These are phyloP conservation scores for Chalcis sispes DNA, from an alignment of 2,888 invertebrate species.

Conservation along the genomic window DNA sequence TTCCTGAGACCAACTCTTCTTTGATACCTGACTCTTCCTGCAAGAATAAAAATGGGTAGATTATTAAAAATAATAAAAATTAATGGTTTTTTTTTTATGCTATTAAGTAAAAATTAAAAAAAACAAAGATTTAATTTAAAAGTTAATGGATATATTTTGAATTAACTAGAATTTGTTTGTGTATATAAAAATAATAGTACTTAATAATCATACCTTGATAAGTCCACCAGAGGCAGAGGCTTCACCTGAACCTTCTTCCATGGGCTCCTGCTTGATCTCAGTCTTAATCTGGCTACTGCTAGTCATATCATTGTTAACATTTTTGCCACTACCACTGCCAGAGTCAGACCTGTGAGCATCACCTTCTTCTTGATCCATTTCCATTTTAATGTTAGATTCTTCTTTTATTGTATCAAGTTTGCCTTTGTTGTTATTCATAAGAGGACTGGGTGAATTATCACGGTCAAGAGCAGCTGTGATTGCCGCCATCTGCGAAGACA, in stretches of 20 bases:
- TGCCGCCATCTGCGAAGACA: constrained; percentile 86
- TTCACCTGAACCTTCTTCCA: constrained; percentile 76
- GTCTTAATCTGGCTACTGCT: constrained; percentile 70
- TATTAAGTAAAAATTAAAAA: too few species aligned
- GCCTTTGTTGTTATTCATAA: constrained; percentile 80
- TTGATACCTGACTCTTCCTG: constrained; percentile 73
- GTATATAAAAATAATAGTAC: background rate
- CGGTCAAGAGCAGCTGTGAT: constrained; percentile 83
- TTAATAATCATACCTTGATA: constrained; percentile 44
- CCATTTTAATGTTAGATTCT: constrained; percentile 78
- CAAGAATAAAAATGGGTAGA: background rate
- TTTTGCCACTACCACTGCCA: constrained; percentile 79
- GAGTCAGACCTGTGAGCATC: constrained; percentile 72
- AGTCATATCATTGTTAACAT: constrained; percentile 78
- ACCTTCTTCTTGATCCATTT: constrained; percentile 82
- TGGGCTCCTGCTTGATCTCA: constrained; percentile 81
- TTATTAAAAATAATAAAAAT: constrained; percentile 1
- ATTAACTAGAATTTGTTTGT: too few species aligned
- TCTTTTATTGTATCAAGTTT: constrained; percentile 82
- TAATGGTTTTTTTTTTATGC: too few species aligned
- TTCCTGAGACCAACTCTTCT: constrained; percentile 80
- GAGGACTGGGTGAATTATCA: constrained; percentile 81
- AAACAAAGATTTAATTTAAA: background rate
- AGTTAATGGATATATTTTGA: background rate
- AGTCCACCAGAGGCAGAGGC: constrained; percentile 59